Percentiles rank a stretch among this genome's conserved stretches.
Evolutionary conservation across 2,888 invertebrate species (phyloP).

Genomic region (Xylota sylvarum): DNA sequence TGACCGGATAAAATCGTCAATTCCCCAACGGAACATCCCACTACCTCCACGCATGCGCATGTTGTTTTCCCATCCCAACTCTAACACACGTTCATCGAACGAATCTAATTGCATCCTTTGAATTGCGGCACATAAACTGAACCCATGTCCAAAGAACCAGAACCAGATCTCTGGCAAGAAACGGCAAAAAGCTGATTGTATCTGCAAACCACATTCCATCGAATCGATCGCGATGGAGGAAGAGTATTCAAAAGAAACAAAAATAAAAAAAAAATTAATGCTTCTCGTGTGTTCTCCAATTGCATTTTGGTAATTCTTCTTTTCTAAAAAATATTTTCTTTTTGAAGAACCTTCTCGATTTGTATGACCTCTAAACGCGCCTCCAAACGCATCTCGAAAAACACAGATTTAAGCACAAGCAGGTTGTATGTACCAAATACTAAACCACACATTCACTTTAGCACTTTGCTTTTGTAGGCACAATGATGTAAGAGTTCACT

Average conservation of each 20-base stretch:
- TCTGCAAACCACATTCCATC: conserved; percentile 58
- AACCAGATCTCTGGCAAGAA: conserved; percentile 51
- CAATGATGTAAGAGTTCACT: conserved; percentile 14
- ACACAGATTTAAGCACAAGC: conserved; percentile 16
- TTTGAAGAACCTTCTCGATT: conserved; percentile 12
- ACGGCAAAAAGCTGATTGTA: conserved; percentile 47
- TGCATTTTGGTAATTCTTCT: not conserved
- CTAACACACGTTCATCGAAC: conserved; percentile 29
- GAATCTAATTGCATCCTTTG: conserved; percentile 34
- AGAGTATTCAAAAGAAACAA: not conserved
- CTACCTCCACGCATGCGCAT: conserved; percentile 24
- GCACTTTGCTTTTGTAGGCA: not conserved
- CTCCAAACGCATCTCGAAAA: conserved; percentile 11
- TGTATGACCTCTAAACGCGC: conserved; percentile 41
- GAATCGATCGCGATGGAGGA: conserved; percentile 43
- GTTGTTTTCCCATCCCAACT: conserved; percentile 28
- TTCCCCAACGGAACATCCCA: conserved; percentile 32
- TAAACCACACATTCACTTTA: conserved; percentile 29
- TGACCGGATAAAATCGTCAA: conserved; percentile 37
- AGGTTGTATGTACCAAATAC: conserved; percentile 14
- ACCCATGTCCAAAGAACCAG: conserved; percentile 35
- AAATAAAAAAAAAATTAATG: not conserved
- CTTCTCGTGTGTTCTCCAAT: not conserved
- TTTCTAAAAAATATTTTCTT: conserved; percentile 6
- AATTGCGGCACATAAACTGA: conserved; percentile 34